These are phyloP conservation scores for Zaprionus davidi DNA, from an alignment of 1,140 invertebrate genomes.

Conservation along the genomic window DNA sequence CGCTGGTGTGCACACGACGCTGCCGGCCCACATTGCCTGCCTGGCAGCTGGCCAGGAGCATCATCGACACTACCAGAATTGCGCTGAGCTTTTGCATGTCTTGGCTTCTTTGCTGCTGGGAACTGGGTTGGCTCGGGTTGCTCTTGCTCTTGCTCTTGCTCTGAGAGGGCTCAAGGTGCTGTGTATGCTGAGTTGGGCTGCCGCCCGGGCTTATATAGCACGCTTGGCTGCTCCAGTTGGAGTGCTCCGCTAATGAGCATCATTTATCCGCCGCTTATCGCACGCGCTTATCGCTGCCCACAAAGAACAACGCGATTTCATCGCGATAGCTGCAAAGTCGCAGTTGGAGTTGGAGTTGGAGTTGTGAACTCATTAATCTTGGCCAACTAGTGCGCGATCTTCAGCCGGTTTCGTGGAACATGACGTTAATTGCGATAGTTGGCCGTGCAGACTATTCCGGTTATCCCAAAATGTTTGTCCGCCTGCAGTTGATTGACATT, in stretches of 20 bases:
- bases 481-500: constrained; percentile 11
- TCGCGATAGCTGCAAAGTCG: constrained; percentile 47
- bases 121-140: background rate
- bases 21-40: constrained; percentile 12
- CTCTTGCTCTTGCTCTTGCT: constrained; percentile 1
- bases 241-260: constrained; percentile 46
- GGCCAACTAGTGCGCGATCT: constrained; percentile 44
- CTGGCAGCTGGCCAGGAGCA: constrained; percentile 9
- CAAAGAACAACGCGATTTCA: constrained; percentile 46
- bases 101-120: no score
- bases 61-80: background rate
- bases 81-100: background rate
- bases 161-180: background rate
- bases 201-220: constrained; percentile 48
- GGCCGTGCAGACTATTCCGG: background rate
- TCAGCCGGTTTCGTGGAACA: constrained; percentile 6
- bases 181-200: background rate
- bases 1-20: constrained; percentile 22
- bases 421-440: constrained; percentile 26
- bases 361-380: constrained; percentile 55
- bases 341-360: background rate
- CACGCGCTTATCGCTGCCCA: constrained; percentile 44
- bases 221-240: background rate
- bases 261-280: constrained; percentile 57
- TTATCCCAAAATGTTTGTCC: background rate